A percentile compares a stretch with the other conserved stretches of the same genome.
Evolutionary conservation across 2,888 invertebrate species (phyloP).

Genomic region (Hetaerina titia): DNA sequence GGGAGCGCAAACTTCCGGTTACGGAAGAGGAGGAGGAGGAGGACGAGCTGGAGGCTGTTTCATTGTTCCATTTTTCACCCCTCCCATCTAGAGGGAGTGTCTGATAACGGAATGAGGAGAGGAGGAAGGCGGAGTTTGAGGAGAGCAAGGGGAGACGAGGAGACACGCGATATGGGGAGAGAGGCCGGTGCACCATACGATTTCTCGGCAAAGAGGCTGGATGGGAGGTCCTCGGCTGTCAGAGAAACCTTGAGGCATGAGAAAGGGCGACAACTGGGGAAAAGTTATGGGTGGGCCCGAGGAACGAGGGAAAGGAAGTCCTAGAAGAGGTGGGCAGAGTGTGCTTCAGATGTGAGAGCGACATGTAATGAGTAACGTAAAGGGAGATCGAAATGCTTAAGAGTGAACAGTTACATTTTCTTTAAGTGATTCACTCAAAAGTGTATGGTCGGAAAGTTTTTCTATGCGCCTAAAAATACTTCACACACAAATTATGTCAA

Average conservation of each 20-base stretch:
- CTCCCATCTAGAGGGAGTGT: not conserved
- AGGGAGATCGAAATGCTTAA: not conserved
- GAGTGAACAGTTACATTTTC: too few species aligned
- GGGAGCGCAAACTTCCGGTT: constrained; percentile 46
- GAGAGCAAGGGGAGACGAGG: not conserved
- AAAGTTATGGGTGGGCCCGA: not conserved
- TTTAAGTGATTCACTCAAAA: too few species aligned
- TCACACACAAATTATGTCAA: too few species aligned
- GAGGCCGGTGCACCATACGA: not conserved
- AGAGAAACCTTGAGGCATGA: constrained; percentile 12
- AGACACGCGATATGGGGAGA: not conserved
- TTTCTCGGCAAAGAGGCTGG: not conserved
- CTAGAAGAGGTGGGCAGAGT: not conserved
- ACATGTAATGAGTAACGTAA: not conserved
- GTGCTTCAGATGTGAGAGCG: not conserved
- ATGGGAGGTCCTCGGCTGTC: constrained; percentile 48
- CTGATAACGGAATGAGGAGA: not conserved
- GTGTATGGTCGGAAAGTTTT: too few species aligned
- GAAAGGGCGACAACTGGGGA: not conserved
- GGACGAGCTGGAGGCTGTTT: not conserved
- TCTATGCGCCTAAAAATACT: too few species aligned
- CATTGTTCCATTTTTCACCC: constrained; percentile 34
- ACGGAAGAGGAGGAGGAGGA: not conserved
- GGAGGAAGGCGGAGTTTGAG: not conserved
- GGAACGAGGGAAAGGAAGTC: not conserved